Conservation (phyloP, 2,113 vertebrate genomes). For the Callaeas wilsoni region DNA sequence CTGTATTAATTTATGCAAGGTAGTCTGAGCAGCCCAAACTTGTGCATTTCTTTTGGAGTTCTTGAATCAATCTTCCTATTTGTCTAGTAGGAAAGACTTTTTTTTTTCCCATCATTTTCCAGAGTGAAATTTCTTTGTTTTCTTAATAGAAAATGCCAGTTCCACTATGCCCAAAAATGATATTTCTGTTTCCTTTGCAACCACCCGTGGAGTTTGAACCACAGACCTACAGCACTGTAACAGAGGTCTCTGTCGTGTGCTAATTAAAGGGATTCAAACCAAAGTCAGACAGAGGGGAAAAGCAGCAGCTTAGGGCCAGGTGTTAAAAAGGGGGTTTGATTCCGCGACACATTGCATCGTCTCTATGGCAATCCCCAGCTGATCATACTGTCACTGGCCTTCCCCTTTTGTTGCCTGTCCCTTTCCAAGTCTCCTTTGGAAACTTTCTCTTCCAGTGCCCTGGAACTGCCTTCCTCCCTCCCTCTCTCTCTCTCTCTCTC, state of each 20-base stretch:
- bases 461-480: neutral
- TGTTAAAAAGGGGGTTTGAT: neutral
- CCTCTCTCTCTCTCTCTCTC: neutral
- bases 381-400: neutral
- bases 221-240: slow-evolving; percentile 48
- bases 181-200: slow-evolving; percentile 23
- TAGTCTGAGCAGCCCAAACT: neutral
- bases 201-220: neutral
- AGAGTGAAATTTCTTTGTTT: slow-evolving; percentile 16
- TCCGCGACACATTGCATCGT: accelerated
- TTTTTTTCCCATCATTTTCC: neutral
- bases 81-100: neutral
- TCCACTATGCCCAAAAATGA: neutral
- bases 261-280: neutral
- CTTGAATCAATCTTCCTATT: neutral
- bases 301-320: neutral
- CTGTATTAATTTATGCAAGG: neutral
- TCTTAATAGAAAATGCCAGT: neutral
- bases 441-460: neutral
- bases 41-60: neutral
- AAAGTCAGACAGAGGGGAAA: neutral
- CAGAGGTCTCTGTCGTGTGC: neutral
- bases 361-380: neutral
- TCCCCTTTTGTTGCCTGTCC: neutral
- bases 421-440: neutral